These are phyloP conservation scores for Cheiracanthium punctorium DNA, from an alignment of 2,888 invertebrate species.

Conservation along the genomic window DNA sequence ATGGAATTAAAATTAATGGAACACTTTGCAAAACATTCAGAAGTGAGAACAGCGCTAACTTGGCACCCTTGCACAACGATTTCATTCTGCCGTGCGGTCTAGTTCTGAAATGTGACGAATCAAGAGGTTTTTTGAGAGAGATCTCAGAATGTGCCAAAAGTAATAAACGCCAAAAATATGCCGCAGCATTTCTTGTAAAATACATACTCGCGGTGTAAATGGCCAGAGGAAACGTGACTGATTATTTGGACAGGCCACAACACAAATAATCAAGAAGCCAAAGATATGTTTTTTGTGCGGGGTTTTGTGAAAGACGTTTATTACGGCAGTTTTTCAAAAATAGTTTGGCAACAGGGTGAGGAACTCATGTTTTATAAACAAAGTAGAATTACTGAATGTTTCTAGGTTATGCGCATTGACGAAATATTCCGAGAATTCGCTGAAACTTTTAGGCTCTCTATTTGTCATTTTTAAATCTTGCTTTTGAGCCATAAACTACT, in stretches of 20 bases:
- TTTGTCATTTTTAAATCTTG: too few relatives aligned
- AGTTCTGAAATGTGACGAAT: background rate
- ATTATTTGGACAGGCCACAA: background rate
- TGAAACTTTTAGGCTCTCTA: too few relatives aligned
- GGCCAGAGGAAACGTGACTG: background rate
- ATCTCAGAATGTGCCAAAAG: background rate
- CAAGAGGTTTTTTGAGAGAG: background rate
- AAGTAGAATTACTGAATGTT: too few relatives aligned
- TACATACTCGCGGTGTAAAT: background rate
- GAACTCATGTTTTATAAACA: too few relatives aligned
- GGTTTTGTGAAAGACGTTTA: too few relatives aligned
- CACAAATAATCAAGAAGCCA: background rate
- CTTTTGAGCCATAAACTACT: too few relatives aligned
- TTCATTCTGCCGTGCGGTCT: background rate
- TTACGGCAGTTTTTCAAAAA: too few relatives aligned
- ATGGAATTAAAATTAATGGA: background rate
- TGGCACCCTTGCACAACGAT: background rate
- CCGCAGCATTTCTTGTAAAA: background rate
- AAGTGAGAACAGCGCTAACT: background rate
- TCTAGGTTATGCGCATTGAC: too few relatives aligned
- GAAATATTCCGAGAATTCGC: too few relatives aligned
- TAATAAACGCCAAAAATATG: slow-evolving; percentile 6
- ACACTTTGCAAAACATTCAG: background rate
- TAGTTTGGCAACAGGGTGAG: too few relatives aligned
- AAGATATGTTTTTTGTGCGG: too few relatives aligned